Evolutionary conservation across 2,797 vertebrate species (phyloP).

Genomic region (Rhabdophis nuchalis): DNA sequence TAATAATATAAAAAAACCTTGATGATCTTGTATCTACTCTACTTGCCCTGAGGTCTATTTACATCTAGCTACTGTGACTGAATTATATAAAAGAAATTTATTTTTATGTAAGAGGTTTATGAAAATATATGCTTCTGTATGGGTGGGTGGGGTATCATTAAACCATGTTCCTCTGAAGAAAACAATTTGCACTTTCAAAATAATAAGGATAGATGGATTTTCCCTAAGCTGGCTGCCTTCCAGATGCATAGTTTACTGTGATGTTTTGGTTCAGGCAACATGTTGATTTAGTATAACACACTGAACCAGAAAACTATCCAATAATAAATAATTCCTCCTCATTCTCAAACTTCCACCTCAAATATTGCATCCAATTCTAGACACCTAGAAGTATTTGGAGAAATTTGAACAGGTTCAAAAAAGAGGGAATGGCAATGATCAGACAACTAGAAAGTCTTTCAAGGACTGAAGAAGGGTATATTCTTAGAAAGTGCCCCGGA

Average conservation of each 20-base stretch:
- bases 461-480: no score
- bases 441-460: background rate
- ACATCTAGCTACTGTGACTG: background rate
- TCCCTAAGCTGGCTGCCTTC: background rate
- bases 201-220: background rate
- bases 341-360: background rate
- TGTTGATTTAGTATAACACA: background rate
- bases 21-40: background rate
- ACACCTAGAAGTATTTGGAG: background rate
- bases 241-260: background rate
- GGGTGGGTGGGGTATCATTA: background rate
- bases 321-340: background rate
- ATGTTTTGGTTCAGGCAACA: background rate
- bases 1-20: constrained; percentile 1
- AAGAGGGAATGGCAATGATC: background rate
- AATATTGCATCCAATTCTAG: background rate
- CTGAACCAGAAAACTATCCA: background rate
- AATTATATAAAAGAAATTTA: no score
- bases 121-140: background rate
- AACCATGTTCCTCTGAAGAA: background rate
- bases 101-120: background rate
- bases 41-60: background rate
- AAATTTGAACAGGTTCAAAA: background rate
- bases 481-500: no score
- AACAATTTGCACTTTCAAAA: background rate